phyloP scores from a whole-genome alignment of 2,113 vertebrate genomes.

The Lipophrys pholis region DNA sequence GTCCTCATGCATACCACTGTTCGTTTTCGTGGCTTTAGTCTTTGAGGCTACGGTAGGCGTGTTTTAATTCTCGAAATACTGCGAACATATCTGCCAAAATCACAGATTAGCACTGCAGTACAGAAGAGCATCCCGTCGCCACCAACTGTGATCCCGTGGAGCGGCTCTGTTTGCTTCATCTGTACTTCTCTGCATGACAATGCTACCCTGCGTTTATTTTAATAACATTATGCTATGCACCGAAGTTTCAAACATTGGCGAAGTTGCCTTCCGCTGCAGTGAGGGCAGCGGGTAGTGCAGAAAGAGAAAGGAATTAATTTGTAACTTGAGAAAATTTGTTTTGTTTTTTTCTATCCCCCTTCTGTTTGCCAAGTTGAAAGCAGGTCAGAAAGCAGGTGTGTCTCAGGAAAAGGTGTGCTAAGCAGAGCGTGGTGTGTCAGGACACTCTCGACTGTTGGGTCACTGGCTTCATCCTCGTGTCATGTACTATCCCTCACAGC shows the following conservation, averaged over 20 bases:
- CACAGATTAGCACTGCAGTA: slow-evolving; percentile 6
- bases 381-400: slow-evolving; percentile 53
- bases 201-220: slow-evolving; percentile 1
- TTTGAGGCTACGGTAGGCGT: neutral
- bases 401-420: slow-evolving; percentile 41
- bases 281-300: neutral
- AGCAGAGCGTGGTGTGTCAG: slow-evolving; percentile 54
- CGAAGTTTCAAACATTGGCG: neutral
- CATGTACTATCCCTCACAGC: slow-evolving; percentile 68
- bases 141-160: slow-evolving; percentile 22
- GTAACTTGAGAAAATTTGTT: neutral
- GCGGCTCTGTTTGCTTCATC: slow-evolving; percentile 7
- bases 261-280: slow-evolving; percentile 12
- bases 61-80: slow-evolving; percentile 1
- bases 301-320: neutral
- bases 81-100: slow-evolving; percentile 29
- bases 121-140: slow-evolving; percentile 10
- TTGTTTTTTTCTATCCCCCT: too few species aligned
- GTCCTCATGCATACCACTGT: neutral
- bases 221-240: slow-evolving; percentile 12
- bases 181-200: neutral
- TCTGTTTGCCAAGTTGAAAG: slow-evolving; percentile 22
- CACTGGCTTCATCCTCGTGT: slow-evolving; percentile 70
- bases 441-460: slow-evolving; percentile 61
- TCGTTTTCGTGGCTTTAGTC: neutral